A percentile compares a stretch with the other conserved stretches of the same genome.
Conservation (phyloP, 1,140 invertebrate genomes). For the Eubasilissa regina region DNA sequence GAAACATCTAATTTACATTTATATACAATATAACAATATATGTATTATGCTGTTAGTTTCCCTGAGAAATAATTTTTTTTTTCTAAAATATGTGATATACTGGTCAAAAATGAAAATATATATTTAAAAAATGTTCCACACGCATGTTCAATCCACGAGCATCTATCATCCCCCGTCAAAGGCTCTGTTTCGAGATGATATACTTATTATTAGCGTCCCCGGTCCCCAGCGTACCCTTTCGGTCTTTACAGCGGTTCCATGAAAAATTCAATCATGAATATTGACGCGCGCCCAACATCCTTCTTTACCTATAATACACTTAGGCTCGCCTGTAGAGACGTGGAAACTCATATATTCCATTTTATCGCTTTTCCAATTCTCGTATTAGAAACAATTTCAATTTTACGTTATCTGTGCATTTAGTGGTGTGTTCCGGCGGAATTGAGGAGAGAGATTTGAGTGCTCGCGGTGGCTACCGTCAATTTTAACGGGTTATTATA, state of each 20-base stretch:
- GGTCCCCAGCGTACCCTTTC: conserved; percentile 56
- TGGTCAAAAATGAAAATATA: no score
- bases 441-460: conserved; percentile 17
- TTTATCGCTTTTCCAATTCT: conserved; percentile 7
- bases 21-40: no score
- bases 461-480: neutral
- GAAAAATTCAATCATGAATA: conserved; percentile 61
- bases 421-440: conserved; percentile 8
- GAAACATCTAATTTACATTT: no score
- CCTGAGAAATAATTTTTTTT: no score
- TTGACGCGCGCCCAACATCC: conserved; percentile 51
- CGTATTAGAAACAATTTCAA: conserved; percentile 29
- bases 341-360: conserved; percentile 1
- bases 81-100: no score
- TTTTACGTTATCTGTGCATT: conserved; percentile 33
- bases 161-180: conserved; percentile 60
- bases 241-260: conserved; percentile 49
- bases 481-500: conserved; percentile 3
- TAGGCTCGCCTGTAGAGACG: conserved; percentile 12
- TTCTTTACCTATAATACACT: conserved; percentile 41
- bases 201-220: conserved; percentile 59
- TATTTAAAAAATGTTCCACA: no score
- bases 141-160: conserved; percentile 59
- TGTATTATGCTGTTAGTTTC: no score
- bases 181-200: conserved; percentile 56